These are phyloP conservation scores for Mactra quadrangularis DNA, from an alignment of 1,140 invertebrate genomes.

Conservation along the genomic window DNA sequence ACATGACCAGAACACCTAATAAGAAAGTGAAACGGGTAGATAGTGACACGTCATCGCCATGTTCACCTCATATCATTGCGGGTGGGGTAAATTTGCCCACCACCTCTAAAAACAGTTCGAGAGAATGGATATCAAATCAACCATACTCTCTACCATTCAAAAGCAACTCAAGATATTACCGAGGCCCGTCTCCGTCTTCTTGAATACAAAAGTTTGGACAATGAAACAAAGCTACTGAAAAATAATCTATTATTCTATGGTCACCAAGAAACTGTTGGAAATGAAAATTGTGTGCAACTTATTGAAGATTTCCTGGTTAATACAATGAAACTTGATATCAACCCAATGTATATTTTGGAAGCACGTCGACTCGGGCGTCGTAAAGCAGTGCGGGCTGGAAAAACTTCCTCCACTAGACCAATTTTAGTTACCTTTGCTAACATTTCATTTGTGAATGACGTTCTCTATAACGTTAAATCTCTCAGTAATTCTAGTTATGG, in stretches of 20 bases:
- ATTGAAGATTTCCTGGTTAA: neutral
- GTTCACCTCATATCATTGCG: too few species aligned
- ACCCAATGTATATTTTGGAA: neutral
- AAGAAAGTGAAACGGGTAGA: too few species aligned
- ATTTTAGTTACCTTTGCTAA: constrained; percentile 8
- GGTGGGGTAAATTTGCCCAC: too few species aligned
- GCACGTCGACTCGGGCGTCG: constrained; percentile 8
- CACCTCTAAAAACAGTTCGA: too few species aligned
- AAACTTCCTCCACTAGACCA: neutral
- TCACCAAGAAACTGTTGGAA: neutral
- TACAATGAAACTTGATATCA: neutral
- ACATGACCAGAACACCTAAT: too few species aligned
- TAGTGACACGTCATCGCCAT: too few species aligned
- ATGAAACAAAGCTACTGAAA: neutral
- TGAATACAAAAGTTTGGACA: constrained; percentile 11
- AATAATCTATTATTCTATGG: constrained; percentile 8
- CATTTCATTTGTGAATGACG: neutral
- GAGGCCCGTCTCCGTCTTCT: neutral
- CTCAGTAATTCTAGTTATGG: neutral
- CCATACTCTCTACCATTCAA: neutral
- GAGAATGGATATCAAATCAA: too few species aligned
- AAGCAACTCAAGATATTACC: neutral
- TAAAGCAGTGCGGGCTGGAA: neutral
- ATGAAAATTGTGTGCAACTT: neutral
- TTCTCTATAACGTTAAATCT: neutral